phyloP scores from a whole-genome alignment of 2,797 vertebrate species.

The Chiroxiphia lanceolata region DNA sequence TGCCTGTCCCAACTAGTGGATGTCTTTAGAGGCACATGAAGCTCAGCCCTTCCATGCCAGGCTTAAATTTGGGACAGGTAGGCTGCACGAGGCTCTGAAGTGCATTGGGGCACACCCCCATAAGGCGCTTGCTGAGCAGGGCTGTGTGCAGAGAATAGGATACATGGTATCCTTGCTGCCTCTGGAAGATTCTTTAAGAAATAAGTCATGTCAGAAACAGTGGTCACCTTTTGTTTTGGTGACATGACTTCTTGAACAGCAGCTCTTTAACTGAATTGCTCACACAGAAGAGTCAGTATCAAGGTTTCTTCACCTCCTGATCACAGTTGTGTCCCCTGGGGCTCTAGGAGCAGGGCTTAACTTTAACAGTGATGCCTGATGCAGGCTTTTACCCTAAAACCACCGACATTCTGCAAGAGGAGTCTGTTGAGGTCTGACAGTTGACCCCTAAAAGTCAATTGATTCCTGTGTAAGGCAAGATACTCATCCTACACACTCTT shows the following conservation, averaged over 20 bases:
- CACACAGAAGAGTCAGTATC: background rate
- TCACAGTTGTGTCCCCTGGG: background rate
- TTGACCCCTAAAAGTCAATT: background rate
- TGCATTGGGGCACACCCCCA: background rate
- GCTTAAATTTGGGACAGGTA: background rate
- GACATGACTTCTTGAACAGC: background rate
- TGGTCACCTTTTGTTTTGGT: background rate
- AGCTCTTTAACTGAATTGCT: background rate
- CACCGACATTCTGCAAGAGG: background rate
- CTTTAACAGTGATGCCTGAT: background rate
- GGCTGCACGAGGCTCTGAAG: background rate
- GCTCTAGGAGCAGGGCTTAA: background rate
- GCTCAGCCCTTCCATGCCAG: background rate
- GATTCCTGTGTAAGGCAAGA: background rate
- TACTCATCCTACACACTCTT: background rate
- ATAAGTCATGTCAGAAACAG: rapidly evolving
- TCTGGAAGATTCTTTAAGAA: background rate
- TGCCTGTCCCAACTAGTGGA: background rate
- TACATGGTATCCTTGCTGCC: background rate
- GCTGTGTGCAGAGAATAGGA: background rate
- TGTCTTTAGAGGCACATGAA: background rate
- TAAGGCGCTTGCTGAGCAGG: background rate
- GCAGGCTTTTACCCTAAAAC: background rate
- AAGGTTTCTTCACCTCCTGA: background rate
- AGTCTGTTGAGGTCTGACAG: background rate